phyloP scores from a whole-genome alignment of 2,888 invertebrate genomes.

The Ptychoptera albimana region DNA sequence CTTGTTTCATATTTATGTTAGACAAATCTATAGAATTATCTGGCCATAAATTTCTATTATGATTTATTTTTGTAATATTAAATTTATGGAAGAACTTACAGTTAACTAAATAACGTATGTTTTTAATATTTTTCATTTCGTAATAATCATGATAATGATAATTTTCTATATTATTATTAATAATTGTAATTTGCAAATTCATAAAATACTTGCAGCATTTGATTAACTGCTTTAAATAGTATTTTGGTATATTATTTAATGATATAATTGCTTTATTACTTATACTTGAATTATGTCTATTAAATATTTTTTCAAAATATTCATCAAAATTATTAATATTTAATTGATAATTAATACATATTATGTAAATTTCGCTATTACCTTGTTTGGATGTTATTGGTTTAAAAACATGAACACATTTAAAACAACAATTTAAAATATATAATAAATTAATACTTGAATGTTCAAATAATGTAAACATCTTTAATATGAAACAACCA shows the following conservation, averaged over 20 bases:
- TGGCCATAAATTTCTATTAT: too few relatives aligned
- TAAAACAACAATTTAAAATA: slow-evolving; percentile 59
- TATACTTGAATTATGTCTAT: slow-evolving; percentile 23
- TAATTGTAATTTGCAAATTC: slow-evolving; percentile 47
- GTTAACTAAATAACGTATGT: too few relatives aligned
- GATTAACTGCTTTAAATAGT: slow-evolving; percentile 48
- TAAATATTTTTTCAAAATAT: slow-evolving; percentile 20
- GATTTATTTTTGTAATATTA: too few relatives aligned
- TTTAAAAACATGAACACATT: slow-evolving; percentile 60
- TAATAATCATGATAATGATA: slow-evolving; percentile 27
- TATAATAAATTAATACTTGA: slow-evolving; percentile 65
- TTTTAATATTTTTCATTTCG: too few relatives aligned
- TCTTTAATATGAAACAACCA: slow-evolving; percentile 71
- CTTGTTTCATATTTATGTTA: too few relatives aligned
- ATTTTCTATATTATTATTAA: slow-evolving; percentile 46
- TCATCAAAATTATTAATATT: slow-evolving; percentile 11
- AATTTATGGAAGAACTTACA: too few relatives aligned
- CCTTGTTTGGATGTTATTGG: slow-evolving; percentile 88
- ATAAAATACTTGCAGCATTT: slow-evolving; percentile 49
- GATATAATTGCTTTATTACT: slow-evolving; percentile 40
- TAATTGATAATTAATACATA: slow-evolving; percentile 39
- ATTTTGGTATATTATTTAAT: slow-evolving; percentile 37
- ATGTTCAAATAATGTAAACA: slow-evolving; percentile 80
- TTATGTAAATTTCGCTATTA: slow-evolving; percentile 83
- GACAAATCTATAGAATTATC: too few relatives aligned